A percentile compares a stretch with the other conserved stretches of the same genome.
These are phyloP conservation scores for Latrodectus hesperus DNA, from an alignment of 2,888 invertebrate genomes.

Conservation along the genomic window DNA sequence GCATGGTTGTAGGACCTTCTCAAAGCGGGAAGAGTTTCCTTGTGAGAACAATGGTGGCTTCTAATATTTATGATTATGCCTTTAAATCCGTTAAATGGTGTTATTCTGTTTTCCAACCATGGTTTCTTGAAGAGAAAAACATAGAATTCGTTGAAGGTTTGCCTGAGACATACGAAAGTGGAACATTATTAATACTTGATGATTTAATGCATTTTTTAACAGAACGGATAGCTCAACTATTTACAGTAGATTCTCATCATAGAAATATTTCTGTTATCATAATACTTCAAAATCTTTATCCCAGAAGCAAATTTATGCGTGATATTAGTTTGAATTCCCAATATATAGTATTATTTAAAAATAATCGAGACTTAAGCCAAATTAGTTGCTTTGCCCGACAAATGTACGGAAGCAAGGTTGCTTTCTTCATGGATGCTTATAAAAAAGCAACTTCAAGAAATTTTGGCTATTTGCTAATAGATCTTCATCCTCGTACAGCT, in stretches of 20 bases:
- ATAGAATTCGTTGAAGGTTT: conserved; percentile 37
- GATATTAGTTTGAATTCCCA: conserved; percentile 48
- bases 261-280: conserved; percentile 36
- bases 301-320: conserved; percentile 15
- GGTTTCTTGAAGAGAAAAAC: conserved; percentile 43
- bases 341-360: conserved; percentile 57
- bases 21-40: no score
- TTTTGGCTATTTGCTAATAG: background rate
- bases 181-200: conserved; percentile 34
- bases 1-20: no score
- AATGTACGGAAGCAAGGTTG: conserved; percentile 22
- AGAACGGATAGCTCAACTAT: conserved; percentile 22
- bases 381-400: conserved; percentile 45
- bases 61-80: no score
- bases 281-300: conserved; percentile 47
- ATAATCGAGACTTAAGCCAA: conserved; percentile 42
- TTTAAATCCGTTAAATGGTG: no score
- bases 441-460: no score
- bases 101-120: no score
- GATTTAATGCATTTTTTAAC: conserved; percentile 40
- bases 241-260: conserved; percentile 37
- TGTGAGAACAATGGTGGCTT: no score
- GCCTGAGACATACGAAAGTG: conserved; percentile 32
- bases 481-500: background rate
- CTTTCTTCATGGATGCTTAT: conserved; percentile 8